Evolutionary conservation across 2,113 vertebrate species (phyloP), one percentile per base, ranked within the genome.

Genomic region (western clawed frog (Xenopus tropicalis)): DNA sequence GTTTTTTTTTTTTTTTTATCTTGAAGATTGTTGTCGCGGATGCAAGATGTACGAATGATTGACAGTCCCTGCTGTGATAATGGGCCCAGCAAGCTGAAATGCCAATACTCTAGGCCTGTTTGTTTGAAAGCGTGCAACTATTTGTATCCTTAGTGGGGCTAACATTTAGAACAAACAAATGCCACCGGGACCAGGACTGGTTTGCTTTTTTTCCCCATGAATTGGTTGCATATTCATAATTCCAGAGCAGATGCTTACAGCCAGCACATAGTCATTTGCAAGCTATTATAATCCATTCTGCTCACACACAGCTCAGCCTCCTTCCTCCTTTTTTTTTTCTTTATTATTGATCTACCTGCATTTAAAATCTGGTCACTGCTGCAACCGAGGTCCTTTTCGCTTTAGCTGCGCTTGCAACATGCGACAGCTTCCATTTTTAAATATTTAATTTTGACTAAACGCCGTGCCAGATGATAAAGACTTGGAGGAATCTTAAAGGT

Each of bases 331-430:
- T 17, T 44, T 69, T 86, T 81, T 63, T 78, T 83, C 85, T 85
- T 87, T 82, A 81, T 84, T 87, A 93, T 96, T 93, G 94, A 95
- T 95, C 86, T 88, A 85, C 81, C 71, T 92, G 89, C 89, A 88
- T 96, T 94, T 93, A 92, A 91, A 95, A 91, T 92, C 86, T 93
- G 82, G 89, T 94, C 86, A 89, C 93, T 92, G 88, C 88, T 92
- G 90, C 91, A 87, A 88, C 87, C 87, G 87, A 89, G 88, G 73
- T 44, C 83, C 85, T 48, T 92, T 85, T 94, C 87, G 84, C 95
- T 96, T 95, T 92, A 93, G 91, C 91, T 96, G 90, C 67, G 89
- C 88, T 92, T 88, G 85, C 87, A 91, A 83, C 76, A 71, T 37
- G 29, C 29, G 29, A 37, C 29, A 37, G 29, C 29, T 37, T 37